Conservation (phyloP, 2,113 vertebrate species). For the Piprites chloris region DNA sequence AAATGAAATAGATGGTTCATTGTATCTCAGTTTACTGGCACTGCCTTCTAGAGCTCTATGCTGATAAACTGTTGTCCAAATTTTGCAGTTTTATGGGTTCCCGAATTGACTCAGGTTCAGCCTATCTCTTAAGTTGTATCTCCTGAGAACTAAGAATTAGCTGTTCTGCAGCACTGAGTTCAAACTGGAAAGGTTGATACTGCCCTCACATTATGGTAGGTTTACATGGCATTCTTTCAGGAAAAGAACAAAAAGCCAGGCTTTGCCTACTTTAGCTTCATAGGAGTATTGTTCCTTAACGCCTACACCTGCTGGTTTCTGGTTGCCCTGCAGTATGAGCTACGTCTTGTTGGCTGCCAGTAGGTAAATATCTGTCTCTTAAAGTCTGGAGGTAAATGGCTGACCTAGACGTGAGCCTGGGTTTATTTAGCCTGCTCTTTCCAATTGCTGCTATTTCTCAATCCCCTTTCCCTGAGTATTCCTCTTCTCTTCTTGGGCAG, state of each 20-base stretch:
- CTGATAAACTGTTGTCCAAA: neutral
- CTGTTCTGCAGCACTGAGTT: neutral
- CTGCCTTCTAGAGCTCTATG: neutral
- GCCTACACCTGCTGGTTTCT: neutral
- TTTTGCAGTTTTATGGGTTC: neutral
- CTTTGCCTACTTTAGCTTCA: neutral
- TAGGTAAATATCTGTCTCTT: neutral
- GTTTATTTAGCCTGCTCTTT: neutral
- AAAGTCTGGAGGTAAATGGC: neutral
- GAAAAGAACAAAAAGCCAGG: neutral
- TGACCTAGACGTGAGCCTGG: accelerated
- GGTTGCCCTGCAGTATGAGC: neutral
- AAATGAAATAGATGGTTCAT: neutral
- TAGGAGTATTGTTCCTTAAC: neutral
- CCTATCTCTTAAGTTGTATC: neutral
- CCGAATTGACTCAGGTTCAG: neutral
- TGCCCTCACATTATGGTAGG: accelerated
- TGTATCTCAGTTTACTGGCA: neutral
- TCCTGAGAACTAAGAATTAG: neutral
- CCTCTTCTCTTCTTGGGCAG: neutral
- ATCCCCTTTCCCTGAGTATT: neutral
- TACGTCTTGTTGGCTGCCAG: neutral
- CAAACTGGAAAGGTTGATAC: neutral
- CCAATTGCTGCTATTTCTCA: neutral
- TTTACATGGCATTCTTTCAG: neutral